Base-by-base conservation (phyloP, 2,888 invertebrate species). In the Cosmorhoe ocellata region DNA sequence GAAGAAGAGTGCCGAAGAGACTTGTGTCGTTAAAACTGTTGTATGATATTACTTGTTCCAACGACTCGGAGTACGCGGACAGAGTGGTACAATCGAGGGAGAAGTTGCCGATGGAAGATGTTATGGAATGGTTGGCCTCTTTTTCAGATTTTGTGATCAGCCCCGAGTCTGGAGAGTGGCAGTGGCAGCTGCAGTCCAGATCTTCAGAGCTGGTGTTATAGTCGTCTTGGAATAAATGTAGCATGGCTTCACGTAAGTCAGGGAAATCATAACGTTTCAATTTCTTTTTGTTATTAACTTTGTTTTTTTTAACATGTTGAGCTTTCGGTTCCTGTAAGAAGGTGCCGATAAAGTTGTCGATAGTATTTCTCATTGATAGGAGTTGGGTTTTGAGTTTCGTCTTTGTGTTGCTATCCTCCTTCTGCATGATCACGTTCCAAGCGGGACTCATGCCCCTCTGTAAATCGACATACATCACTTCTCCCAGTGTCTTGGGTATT, bases 51-150 rank as follows among this genome's bases (percentile, higher is more conserved):
- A 84, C 68, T 44, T 78, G 79, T 26, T 89, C 90, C 0, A 90
- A 56, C 0, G 90, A 86, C 39, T 90, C 90, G 0, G 90, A 90
- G 32, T 81, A 90, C 0, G 85, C 88, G 0, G 87, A 84, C 2
- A 90, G 60, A 1, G 86, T 82, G 1, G 81, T 81, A 0, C 77
- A 74, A 56, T 89, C 87, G 0, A 90, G 56, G 5, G 73, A 79
- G 47, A 90, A 90, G 57, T 90, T 88, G 0, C 90, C 90, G 0
- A 90, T 80, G 0, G 90, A 90, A 0, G 90, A 89, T 1, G 85
- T 82, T 3, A 90, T 84, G 0, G 82, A 80, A 24, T 76, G 76
- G 37, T 76, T 73, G 0, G 73, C 59, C 0, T 77, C 71, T 40
- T 66, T 63, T 1, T 83, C 76, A 0, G 73, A 69, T 54, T 83